A percentile compares a stretch with the other conserved stretches of the same genome.
Conservation (phyloP, 2,888 invertebrate species). For the Ennomos erosarius region DNA sequence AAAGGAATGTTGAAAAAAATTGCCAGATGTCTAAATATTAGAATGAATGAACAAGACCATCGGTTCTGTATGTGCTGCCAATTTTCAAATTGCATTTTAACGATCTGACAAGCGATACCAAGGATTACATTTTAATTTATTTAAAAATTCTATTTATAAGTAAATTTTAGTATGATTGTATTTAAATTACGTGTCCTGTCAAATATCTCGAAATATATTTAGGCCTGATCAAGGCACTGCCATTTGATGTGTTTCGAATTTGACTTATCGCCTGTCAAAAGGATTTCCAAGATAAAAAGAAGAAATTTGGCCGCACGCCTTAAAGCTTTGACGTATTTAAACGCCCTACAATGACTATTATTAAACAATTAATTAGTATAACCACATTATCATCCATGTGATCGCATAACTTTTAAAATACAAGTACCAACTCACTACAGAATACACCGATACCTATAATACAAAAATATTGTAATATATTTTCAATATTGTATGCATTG, state of each 20-base stretch:
- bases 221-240: constrained; percentile 27
- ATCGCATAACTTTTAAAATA: constrained; percentile 61
- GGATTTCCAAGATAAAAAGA: constrained; percentile 30
- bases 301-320: constrained; percentile 76
- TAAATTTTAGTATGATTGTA: too few relatives aligned
- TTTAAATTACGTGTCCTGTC: constrained; percentile 2
- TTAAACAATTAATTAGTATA: constrained; percentile 52
- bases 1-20: constrained; percentile 69
- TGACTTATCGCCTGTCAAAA: constrained; percentile 33
- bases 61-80: constrained; percentile 49
- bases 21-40: constrained; percentile 29
- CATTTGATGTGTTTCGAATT: constrained; percentile 12
- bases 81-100: constrained; percentile 39
- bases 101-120: constrained; percentile 25
- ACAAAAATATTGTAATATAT: constrained; percentile 78
- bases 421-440: constrained; percentile 80
- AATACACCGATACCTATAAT: constrained; percentile 81
- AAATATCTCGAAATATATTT: constrained; percentile 18
- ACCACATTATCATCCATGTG: constrained; percentile 68
- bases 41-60: constrained; percentile 22
- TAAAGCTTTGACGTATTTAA: constrained; percentile 63
- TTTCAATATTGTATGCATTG: constrained; percentile 72
- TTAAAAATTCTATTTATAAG: too few relatives aligned
- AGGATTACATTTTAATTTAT: background rate
- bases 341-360: constrained; percentile 52